Conservation (phyloP, 1,140 invertebrate species). For the Atta cephalotes region DNA sequence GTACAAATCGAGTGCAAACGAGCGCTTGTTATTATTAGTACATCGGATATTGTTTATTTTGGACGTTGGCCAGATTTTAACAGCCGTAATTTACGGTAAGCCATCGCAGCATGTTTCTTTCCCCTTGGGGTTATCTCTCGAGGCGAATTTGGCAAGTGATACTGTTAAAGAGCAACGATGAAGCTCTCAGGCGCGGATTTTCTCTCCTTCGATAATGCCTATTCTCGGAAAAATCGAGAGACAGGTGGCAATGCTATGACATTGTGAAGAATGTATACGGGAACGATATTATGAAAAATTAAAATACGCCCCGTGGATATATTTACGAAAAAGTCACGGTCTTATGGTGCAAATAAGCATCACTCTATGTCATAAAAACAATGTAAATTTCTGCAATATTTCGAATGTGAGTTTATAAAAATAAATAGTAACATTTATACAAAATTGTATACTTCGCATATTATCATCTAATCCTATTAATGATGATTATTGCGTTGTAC, state of each 20-base stretch:
- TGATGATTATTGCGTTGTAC: not conserved
- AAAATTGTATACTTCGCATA: constrained; percentile 12
- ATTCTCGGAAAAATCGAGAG: constrained; percentile 18
- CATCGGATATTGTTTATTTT: constrained; percentile 79
- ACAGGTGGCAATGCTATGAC: not conserved
- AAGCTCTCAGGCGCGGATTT: constrained; percentile 20
- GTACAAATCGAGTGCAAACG: constrained; percentile 11
- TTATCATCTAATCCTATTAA: not conserved
- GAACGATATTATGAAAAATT: constrained; percentile 51
- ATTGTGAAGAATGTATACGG: not conserved
- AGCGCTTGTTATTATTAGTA: constrained; percentile 39
- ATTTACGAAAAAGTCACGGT: constrained; percentile 5
- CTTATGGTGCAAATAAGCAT: constrained; percentile 3
- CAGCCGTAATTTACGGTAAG: constrained; percentile 79
- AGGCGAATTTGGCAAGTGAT: constrained; percentile 5
- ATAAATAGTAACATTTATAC: not conserved
- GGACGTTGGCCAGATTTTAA: constrained; percentile 77
- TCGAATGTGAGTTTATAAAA: constrained; percentile 2
- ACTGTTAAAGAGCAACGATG: constrained; percentile 34
- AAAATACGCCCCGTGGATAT: constrained; percentile 48
- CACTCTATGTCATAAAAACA: not conserved
- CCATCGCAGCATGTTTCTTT: constrained; percentile 62
- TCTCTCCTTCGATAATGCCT: not conserved
- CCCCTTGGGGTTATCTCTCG: constrained; percentile 17
- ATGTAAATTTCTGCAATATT: not conserved